Percentiles rank a stretch among this genome's conserved stretches.
phyloP scores from a whole-genome alignment of 2,888 invertebrate genomes.

The Agonopterix arenella region DNA sequence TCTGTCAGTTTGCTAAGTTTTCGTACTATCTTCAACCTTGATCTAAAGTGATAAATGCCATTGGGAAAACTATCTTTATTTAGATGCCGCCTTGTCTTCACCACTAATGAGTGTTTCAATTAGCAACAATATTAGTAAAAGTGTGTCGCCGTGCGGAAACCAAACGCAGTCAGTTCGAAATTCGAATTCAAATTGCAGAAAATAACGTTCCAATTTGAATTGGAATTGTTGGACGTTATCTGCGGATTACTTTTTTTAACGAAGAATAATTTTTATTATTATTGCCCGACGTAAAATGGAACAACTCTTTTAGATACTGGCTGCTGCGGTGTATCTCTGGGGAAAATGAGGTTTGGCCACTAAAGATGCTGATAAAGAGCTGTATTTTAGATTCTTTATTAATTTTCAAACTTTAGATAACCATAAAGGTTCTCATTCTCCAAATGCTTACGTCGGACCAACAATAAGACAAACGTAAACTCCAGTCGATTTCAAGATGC shows the following conservation, averaged over 20 bases:
- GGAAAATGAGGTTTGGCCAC: too few species aligned
- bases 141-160: constrained; percentile 26
- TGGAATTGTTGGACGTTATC: constrained; percentile 4
- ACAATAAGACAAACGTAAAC: too few species aligned
- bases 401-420: too few species aligned
- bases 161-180: constrained; percentile 26
- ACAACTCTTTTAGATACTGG: too few species aligned
- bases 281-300: constrained; percentile 23
- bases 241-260: constrained; percentile 10
- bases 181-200: constrained; percentile 20
- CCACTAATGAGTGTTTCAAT: constrained; percentile 59
- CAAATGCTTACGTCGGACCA: too few species aligned
- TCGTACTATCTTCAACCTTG: constrained; percentile 24
- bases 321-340: too few species aligned
- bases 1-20: constrained; percentile 13
- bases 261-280: constrained; percentile 20
- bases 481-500: too few species aligned
- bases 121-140: constrained; percentile 40
- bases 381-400: too few species aligned
- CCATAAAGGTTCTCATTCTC: too few species aligned
- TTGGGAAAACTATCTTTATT: constrained; percentile 11
- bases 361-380: too few species aligned
- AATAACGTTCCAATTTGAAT: constrained; percentile 13
- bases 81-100: constrained; percentile 36
- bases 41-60: constrained; percentile 3